Conservation (phyloP, 2,888 invertebrate genomes). For the Cephus spinipes region DNA sequence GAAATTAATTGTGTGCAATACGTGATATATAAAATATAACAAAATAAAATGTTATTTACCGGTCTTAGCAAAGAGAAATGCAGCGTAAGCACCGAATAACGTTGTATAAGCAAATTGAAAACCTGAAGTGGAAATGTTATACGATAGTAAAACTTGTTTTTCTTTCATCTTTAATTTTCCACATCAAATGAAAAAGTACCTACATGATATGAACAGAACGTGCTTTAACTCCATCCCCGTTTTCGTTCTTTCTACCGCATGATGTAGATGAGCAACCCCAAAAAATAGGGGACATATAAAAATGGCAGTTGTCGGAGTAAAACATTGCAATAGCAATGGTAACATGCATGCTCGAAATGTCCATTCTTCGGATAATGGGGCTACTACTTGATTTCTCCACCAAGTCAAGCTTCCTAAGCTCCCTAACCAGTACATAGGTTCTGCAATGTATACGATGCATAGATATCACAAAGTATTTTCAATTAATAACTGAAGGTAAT, state of each 20-base stretch:
- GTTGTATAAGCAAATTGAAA: slow-evolving; percentile 94
- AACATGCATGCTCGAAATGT: slow-evolving; percentile 96
- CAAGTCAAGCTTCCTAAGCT: slow-evolving; percentile 82
- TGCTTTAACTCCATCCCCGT: slow-evolving; percentile 77
- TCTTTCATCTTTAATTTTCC: background rate
- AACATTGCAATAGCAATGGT: slow-evolving; percentile 87
- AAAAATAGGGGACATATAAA: slow-evolving; percentile 91
- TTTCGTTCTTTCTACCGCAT: slow-evolving; percentile 83
- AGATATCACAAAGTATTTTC: background rate
- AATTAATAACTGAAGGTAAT: background rate
- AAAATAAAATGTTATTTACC: slow-evolving; percentile 66
- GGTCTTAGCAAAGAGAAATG: slow-evolving; percentile 90
- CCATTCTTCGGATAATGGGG: slow-evolving; percentile 95
- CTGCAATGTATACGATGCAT: slow-evolving; percentile 63
- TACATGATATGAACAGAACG: slow-evolving; percentile 80
- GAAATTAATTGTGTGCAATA: slow-evolving; percentile 11
- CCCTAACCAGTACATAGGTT: slow-evolving; percentile 78
- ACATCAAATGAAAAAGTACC: slow-evolving; percentile 54
- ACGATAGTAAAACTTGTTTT: background rate
- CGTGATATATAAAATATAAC: background rate
- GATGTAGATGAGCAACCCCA: slow-evolving; percentile 95
- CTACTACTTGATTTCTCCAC: slow-evolving; percentile 90
- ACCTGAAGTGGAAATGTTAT: slow-evolving; percentile 67
- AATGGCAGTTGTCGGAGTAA: slow-evolving; percentile 79
- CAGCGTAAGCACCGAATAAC: slow-evolving; percentile 93